Conservation (phyloP, 2,113 vertebrate genomes). For the Chroicocephalus ridibundus region DNA sequence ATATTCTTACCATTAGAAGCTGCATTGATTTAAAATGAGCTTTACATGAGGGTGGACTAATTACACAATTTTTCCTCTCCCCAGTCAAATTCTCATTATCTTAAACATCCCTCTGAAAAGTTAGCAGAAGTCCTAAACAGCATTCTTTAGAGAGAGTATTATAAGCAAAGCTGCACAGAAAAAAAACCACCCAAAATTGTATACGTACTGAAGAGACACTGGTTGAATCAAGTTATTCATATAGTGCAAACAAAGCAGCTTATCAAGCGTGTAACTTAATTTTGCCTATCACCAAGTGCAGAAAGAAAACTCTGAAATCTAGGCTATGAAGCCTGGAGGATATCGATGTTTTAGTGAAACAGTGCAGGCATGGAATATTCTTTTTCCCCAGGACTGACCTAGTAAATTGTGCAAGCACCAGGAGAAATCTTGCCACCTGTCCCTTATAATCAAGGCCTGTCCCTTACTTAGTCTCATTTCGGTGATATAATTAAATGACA, state of each 20-base stretch:
- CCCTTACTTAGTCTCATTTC: neutral
- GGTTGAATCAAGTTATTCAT: neutral
- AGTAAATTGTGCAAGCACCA: conserved; percentile 38
- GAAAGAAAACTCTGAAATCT: conserved; percentile 16
- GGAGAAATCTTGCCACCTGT: conserved; percentile 52
- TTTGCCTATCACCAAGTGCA: neutral
- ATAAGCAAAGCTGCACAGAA: neutral
- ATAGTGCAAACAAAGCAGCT: neutral
- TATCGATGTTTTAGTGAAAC: conserved; percentile 8
- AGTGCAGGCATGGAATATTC: conserved; percentile 18
- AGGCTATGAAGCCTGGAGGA: conserved; percentile 38
- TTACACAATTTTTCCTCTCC: neutral
- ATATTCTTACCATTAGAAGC: neutral
- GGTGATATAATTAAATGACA: conserved; percentile 32
- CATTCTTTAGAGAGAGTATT: neutral
- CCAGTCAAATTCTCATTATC: neutral
- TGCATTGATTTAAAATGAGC: neutral
- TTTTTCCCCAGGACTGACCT: conserved; percentile 39
- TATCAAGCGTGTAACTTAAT: neutral
- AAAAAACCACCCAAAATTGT: neutral
- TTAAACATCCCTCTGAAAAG: neutral
- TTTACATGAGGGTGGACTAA: neutral
- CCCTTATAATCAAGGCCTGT: conserved; percentile 52
- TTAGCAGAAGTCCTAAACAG: neutral
- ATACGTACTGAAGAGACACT: neutral